Evolutionary conservation across 1,140 invertebrate species (phyloP).

Genomic region (Bursaphelenchus mucronatus): DNA sequence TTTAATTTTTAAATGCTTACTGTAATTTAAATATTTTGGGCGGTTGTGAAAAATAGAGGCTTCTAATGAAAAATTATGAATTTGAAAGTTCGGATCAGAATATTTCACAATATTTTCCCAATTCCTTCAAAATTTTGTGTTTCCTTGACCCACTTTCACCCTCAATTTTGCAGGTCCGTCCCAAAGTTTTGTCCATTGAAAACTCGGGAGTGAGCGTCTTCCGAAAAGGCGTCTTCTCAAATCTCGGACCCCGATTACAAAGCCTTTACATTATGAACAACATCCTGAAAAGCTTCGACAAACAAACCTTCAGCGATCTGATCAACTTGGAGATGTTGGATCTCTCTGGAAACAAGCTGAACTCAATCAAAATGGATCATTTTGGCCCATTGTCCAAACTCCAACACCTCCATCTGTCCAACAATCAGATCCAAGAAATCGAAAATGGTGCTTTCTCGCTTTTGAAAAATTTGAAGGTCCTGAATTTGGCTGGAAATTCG

Average conservation of each 20-base stretch:
- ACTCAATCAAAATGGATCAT: constrained; percentile 17
- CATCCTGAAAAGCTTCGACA: constrained; percentile 39
- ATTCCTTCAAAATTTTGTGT: no score
- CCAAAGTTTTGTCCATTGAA: constrained; percentile 38
- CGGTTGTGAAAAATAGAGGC: no score
- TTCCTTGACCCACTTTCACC: background rate
- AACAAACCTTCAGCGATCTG: constrained; percentile 33
- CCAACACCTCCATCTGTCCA: constrained; percentile 30
- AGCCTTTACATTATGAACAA: constrained; percentile 41
- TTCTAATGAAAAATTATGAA: background rate
- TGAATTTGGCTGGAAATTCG: constrained; percentile 49
- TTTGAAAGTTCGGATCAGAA: background rate
- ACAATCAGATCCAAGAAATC: constrained; percentile 44
- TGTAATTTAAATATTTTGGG: no score
- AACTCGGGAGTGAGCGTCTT: constrained; percentile 41
- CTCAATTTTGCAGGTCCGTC: constrained; percentile 33
- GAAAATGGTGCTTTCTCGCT: constrained; percentile 50
- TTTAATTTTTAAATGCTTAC: no score
- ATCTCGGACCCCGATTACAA: constrained; percentile 29
- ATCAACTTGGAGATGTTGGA: constrained; percentile 27
- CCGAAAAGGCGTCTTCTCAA: constrained; percentile 37
- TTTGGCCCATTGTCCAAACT: constrained; percentile 29
- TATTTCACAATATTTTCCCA: constrained; percentile 4
- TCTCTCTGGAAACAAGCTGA: constrained; percentile 35
- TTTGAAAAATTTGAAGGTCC: constrained; percentile 39